Evolutionary conservation across 2,888 invertebrate genomes (phyloP).

Genomic region (Lamellibrachia satsuma): DNA sequence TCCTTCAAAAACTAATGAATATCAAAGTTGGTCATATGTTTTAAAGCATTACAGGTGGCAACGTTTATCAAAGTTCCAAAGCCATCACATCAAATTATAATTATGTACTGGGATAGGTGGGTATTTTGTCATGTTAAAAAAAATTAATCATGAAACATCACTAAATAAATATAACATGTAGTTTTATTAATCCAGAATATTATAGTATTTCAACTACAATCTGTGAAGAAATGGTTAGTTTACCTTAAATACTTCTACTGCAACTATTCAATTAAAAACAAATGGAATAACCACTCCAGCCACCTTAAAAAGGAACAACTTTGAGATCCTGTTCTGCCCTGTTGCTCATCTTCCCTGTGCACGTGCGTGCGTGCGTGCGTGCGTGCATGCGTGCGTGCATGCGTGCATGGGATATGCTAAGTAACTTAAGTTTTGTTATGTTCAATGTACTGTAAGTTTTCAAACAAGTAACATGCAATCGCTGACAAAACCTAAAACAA

Average conservation of each 20-base stretch:
- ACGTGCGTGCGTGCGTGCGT: too few relatives aligned
- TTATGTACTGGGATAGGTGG: background rate
- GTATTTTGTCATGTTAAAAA: background rate
- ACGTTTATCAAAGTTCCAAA: too few relatives aligned
- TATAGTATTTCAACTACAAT: too few relatives aligned
- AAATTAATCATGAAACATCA: background rate
- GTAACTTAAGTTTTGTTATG: background rate
- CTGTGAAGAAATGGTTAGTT: too few relatives aligned
- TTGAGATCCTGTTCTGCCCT: background rate
- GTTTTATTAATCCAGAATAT: too few relatives aligned
- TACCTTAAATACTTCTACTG: too few relatives aligned
- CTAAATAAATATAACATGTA: background rate
- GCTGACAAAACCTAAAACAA: background rate
- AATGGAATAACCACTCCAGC: too few relatives aligned
- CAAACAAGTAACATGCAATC: background rate
- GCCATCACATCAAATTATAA: background rate
- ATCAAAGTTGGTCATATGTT: too few relatives aligned
- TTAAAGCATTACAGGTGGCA: too few relatives aligned
- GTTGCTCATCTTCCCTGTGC: background rate
- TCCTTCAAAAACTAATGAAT: too few relatives aligned
- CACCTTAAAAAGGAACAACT: background rate
- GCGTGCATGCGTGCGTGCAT: too few relatives aligned
- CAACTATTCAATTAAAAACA: too few relatives aligned
- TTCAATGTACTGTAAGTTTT: background rate
- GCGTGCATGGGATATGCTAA: background rate